phyloP scores from a whole-genome alignment of 2,888 invertebrate species.

The Chrysotoxum bicinctum region DNA sequence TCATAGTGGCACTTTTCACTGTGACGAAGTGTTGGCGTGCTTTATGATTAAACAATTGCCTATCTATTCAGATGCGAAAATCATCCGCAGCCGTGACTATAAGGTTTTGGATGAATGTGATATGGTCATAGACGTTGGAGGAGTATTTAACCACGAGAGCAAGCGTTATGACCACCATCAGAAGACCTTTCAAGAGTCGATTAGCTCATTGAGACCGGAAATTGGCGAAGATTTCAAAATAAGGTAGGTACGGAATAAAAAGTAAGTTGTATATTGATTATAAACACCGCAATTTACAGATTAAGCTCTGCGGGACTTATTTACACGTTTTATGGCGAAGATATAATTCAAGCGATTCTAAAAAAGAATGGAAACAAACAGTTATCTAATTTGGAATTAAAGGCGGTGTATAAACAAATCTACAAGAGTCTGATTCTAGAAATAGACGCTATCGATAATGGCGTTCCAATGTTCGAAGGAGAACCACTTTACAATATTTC shows the following conservation, averaged over 20 bases:
- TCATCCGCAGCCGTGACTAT: conserved; percentile 87
- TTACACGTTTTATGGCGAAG: conserved; percentile 93
- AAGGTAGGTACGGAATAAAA: conserved; percentile 79
- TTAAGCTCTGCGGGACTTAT: conserved; percentile 97
- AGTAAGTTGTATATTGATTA: background rate
- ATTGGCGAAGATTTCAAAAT: conserved; percentile 84
- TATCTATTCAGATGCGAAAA: conserved; percentile 89
- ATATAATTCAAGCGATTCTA: conserved; percentile 86
- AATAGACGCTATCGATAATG: conserved; percentile 98
- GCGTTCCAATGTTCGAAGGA: conserved; percentile 90
- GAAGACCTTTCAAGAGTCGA: conserved; percentile 86
- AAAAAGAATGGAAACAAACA: conserved; percentile 81
- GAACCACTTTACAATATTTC: conserved; percentile 89
- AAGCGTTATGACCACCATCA: conserved; percentile 98
- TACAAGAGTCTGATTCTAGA: conserved; percentile 95
- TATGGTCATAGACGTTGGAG: conserved; percentile 97
- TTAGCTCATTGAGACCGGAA: conserved; percentile 86
- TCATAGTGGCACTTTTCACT: conserved; percentile 79
- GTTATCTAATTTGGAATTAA: conserved; percentile 83
- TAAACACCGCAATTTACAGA: conserved; percentile 82
- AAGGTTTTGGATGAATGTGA: conserved; percentile 90
- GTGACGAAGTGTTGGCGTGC: conserved; percentile 88
- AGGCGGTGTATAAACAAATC: conserved; percentile 86
- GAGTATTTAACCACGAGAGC: conserved; percentile 88
- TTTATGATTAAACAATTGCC: conserved; percentile 93